Percentiles rank a stretch among this genome's conserved stretches.
These are phyloP conservation scores for Notarius lentiginosus DNA, from an alignment of 2,113 vertebrate species.

Conservation along the genomic window DNA sequence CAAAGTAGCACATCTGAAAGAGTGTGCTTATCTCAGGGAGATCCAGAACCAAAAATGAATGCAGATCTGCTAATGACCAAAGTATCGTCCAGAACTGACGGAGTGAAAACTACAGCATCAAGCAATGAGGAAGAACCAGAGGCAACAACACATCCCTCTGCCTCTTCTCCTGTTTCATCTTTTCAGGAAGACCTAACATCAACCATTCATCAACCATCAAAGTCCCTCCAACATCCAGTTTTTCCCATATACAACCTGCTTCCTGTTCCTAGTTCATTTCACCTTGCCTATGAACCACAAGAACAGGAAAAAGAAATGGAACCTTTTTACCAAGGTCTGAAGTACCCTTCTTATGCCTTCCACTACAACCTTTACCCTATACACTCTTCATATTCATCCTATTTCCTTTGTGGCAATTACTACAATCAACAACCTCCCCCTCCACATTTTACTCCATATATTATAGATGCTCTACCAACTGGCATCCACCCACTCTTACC, in stretches of 20 bases:
- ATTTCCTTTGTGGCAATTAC: constrained; percentile 71
- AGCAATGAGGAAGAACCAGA: constrained; percentile 44
- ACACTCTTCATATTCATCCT: constrained; percentile 75
- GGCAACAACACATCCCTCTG: constrained; percentile 68
- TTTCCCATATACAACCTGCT: constrained; percentile 73
- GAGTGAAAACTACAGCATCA: constrained; percentile 33
- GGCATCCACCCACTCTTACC: constrained; percentile 74
- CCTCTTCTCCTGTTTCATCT: constrained; percentile 72
- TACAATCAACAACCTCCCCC: constrained; percentile 54
- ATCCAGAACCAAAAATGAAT: neutral
- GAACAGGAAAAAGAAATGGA: constrained; percentile 52
- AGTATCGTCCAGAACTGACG: neutral
- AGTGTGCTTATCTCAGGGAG: neutral
- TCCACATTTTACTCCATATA: constrained; percentile 58
- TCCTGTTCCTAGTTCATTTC: constrained; percentile 77
- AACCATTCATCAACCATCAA: constrained; percentile 59
- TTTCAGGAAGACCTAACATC: constrained; percentile 58
- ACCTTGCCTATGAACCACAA: constrained; percentile 52
- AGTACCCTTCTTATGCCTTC: constrained; percentile 79
- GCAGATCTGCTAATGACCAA: neutral
- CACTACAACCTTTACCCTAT: constrained; percentile 66
- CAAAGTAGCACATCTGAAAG: neutral
- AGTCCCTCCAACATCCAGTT: constrained; percentile 62
- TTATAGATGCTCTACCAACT: constrained; percentile 71
- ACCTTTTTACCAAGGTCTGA: constrained; percentile 50